A percentile compares a stretch with the other conserved stretches of the same genome.
Conservation (phyloP, 2,113 vertebrate genomes). For the Triplophysa siluroides region DNA sequence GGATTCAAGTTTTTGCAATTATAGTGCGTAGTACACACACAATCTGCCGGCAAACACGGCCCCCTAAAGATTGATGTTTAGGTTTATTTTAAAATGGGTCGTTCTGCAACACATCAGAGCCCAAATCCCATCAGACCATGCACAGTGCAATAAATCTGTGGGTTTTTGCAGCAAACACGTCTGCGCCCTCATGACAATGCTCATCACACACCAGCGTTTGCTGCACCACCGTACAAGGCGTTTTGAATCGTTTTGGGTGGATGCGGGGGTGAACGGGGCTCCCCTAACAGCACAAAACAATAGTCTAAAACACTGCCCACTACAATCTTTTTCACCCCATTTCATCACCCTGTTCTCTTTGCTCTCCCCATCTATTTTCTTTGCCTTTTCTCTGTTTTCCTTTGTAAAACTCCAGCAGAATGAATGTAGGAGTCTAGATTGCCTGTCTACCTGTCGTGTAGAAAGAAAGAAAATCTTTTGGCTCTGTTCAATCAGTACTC, state of each 20-base stretch:
- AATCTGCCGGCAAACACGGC: neutral
- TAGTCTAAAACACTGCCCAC: neutral
- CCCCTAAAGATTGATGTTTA: neutral
- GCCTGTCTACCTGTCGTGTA: slow-evolving; percentile 6
- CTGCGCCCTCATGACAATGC: neutral
- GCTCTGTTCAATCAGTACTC: slow-evolving; percentile 24
- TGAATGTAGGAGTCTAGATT: slow-evolving; percentile 19
- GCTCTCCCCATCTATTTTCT: neutral
- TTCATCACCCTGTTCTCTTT: slow-evolving; percentile 7
- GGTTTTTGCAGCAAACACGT: slow-evolving; percentile 7
- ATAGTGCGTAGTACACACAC: no score
- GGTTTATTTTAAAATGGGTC: slow-evolving; percentile 1
- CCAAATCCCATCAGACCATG: slow-evolving; percentile 12
- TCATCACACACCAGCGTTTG: neutral
- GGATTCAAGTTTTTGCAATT: no score
- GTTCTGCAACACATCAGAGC: neutral
- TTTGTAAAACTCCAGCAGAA: neutral
- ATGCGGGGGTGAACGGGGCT: neutral
- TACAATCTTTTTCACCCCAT: neutral
- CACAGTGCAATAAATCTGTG: slow-evolving; percentile 20
- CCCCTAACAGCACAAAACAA: neutral
- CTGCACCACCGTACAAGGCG: neutral
- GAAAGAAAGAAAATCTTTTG: neutral
- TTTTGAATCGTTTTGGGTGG: no score
- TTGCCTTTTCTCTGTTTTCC: neutral